phyloP scores from a whole-genome alignment of 1,140 invertebrate species.

The Notospermus geniculatus region DNA sequence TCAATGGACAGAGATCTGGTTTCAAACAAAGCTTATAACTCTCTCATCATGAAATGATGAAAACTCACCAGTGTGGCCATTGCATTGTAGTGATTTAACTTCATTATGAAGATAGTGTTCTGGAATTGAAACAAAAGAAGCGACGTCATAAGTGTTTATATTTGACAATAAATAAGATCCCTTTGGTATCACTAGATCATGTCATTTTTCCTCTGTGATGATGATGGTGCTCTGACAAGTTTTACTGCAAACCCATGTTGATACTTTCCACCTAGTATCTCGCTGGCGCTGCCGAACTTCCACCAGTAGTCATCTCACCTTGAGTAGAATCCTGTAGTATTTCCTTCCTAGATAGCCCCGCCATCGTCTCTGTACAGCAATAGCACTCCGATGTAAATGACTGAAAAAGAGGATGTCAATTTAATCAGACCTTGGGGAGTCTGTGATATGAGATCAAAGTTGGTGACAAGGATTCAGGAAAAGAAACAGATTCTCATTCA shows the following conservation, averaged over 20 bases:
- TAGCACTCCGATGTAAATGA: conserved; percentile 45
- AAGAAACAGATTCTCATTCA: conserved; percentile 4
- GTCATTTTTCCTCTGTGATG: too few species aligned
- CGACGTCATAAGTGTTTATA: too few species aligned
- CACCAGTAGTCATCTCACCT: conserved; percentile 27
- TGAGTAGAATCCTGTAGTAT: conserved; percentile 41
- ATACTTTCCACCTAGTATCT: too few species aligned
- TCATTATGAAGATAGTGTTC: conserved; percentile 50
- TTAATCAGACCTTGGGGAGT: neutral
- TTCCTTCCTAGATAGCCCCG: conserved; percentile 46
- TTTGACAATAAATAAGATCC: too few species aligned
- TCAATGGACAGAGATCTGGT: too few species aligned
- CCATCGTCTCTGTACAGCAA: conserved; percentile 48
- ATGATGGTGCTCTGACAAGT: too few species aligned
- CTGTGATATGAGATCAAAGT: conserved; percentile 10
- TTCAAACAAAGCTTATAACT: too few species aligned
- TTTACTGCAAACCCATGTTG: too few species aligned
- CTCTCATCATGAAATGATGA: too few species aligned
- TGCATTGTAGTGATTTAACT: conserved; percentile 46
- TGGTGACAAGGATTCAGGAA: neutral
- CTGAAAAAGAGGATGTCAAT: conserved; percentile 29
- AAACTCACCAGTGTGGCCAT: conserved; percentile 42
- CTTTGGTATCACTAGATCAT: too few species aligned
- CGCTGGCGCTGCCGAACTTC: too few species aligned
- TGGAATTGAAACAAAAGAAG: conserved; percentile 30